Evolutionary conservation across 2,888 invertebrate genomes (phyloP), one percentile per base, ranked within the genome.

Genomic region (Calameuta filiformis): DNA sequence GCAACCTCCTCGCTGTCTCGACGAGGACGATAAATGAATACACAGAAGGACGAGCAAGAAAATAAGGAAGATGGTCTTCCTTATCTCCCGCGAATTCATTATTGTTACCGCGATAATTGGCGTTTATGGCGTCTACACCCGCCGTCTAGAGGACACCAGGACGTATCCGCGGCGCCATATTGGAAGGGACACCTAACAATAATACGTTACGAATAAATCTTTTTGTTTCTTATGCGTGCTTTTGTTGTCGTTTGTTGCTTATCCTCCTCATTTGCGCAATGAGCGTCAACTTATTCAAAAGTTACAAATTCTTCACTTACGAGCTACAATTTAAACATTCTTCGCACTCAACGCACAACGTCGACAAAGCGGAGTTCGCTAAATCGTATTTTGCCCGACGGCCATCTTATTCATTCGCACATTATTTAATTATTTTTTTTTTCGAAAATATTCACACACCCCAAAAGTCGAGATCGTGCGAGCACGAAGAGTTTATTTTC

Each of bases 341-440:
- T 56, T 56, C 56, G 56, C 23, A 23, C 75, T 71, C 78, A 23
- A 75, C 71, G 33, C 69, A 75, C 73, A 35, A 69, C 73, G 69
- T 73, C 80, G 75, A 80, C 69, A 76, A 81, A 75, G 68, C 73
- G 69, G 71, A 73, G 74, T 79, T 77, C 75, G 73, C 79, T 77
- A 77, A 79, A 78, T 76, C 75, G 69, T 77, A 73, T 40, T 76
- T 77, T 37, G 33, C 77, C 78, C 40, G 73, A 69, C 75, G 35
- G 79, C 76, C 33, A 78, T 35, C 12, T 73, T 75, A 68, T 77
- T 73, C 11, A 23, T 56, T 12, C 31, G 76, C 34, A 35, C 15
- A 73, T 68, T 73, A 74, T 73, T 69, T 74, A 69, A 69, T 40
- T 69, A 56, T 75, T 71, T 73, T 75, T 75, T 69, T 73, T 76